Conservation (phyloP, 2,797 vertebrate genomes). For the Taenioides sp. region DNA sequence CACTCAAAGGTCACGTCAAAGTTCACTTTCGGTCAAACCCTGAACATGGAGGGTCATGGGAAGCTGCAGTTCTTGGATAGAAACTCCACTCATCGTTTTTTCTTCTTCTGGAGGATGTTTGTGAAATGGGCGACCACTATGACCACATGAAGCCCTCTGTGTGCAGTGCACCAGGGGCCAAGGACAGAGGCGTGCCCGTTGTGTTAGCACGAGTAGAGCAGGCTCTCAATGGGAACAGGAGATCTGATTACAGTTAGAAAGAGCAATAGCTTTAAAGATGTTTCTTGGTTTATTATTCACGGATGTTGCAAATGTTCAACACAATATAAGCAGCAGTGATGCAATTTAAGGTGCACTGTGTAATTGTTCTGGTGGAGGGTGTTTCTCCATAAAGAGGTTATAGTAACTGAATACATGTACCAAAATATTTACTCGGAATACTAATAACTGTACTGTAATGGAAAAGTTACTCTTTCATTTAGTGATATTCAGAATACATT, state of each 20-base stretch:
- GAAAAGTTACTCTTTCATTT: too few relatives aligned
- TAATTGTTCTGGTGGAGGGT: too few relatives aligned
- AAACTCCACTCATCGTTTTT: conserved; percentile 69
- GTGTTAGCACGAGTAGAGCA: conserved; percentile 30
- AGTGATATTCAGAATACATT: too few relatives aligned
- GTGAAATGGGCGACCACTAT: conserved; percentile 71
- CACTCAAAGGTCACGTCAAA: conserved; percentile 51
- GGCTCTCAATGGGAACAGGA: conserved; percentile 20
- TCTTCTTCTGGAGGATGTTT: conserved; percentile 62
- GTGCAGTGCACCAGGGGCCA: conserved; percentile 60
- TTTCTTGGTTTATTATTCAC: conserved; percentile 11
- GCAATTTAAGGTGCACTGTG: too few relatives aligned
- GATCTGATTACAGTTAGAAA: conserved; percentile 71
- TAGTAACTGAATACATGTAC: too few relatives aligned
- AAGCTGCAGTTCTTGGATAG: conserved; percentile 69
- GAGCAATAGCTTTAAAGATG: conserved; percentile 25
- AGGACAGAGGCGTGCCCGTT: conserved; percentile 64
- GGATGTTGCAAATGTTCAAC: background rate
- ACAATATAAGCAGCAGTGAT: too few relatives aligned
- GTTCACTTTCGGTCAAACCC: conserved; percentile 54
- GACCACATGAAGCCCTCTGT: conserved; percentile 71
- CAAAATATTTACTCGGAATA: too few relatives aligned
- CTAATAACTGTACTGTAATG: too few relatives aligned
- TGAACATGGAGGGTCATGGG: conserved; percentile 72
- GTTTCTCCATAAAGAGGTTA: too few relatives aligned